A percentile compares a stretch with the other conserved stretches of the same genome.
Conservation (phyloP, 2,888 invertebrate genomes). For the Sinohyriopsis cumingii region DNA sequence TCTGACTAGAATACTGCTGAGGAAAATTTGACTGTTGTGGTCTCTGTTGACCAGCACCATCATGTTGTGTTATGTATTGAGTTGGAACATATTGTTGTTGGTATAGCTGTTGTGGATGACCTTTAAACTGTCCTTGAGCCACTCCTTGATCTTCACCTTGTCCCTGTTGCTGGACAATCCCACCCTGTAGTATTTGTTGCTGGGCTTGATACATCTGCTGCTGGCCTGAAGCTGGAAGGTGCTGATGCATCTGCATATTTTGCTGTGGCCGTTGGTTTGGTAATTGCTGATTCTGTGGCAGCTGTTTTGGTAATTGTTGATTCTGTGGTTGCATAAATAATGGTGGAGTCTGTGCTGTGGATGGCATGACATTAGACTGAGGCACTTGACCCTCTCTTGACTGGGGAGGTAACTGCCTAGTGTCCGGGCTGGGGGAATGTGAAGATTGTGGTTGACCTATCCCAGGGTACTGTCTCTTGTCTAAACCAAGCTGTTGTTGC, state of each 20-base stretch:
- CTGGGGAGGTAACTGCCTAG: too few relatives aligned
- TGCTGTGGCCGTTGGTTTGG: conserved; percentile 26
- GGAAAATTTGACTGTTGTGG: neutral
- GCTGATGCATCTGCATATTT: conserved; percentile 35
- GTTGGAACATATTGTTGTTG: conserved; percentile 3
- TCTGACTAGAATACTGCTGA: neutral
- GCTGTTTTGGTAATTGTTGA: conserved; percentile 22
- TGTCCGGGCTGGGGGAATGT: too few relatives aligned
- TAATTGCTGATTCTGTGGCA: conserved; percentile 14
- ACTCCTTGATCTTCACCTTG: conserved; percentile 8
- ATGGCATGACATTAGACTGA: neutral
- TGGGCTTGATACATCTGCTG: too few relatives aligned
- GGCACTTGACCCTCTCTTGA: neutral
- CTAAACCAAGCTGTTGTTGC: too few relatives aligned
- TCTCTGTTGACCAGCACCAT: neutral
- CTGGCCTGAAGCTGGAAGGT: conserved; percentile 51
- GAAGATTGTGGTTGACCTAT: too few relatives aligned
- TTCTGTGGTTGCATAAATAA: conserved; percentile 8
- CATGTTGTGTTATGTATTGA: conserved; percentile 1
- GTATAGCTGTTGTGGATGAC: neutral
- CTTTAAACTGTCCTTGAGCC: conserved; percentile 10
- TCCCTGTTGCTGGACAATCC: neutral
- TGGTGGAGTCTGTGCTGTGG: conserved; percentile 1
- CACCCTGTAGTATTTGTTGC: neutral
- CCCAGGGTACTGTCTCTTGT: too few relatives aligned